Conservation (phyloP, 2,113 vertebrate genomes). For the Holacanthus passer region DNA sequence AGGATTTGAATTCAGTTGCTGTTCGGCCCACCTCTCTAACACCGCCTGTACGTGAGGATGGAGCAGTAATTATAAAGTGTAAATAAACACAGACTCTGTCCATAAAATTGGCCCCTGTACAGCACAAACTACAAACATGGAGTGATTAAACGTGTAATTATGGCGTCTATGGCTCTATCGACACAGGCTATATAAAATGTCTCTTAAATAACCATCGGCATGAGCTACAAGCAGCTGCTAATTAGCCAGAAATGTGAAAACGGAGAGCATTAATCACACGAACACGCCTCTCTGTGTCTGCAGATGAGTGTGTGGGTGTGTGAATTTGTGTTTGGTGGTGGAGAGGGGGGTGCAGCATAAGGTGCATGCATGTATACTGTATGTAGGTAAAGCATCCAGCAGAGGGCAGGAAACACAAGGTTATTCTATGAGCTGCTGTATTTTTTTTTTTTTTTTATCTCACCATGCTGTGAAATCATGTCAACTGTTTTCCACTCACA, state of each 20-base stretch:
- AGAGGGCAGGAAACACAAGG: conserved; percentile 64
- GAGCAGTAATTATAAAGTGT: conserved; percentile 20
- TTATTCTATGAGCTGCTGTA: background rate
- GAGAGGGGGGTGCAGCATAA: background rate
- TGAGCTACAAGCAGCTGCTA: conserved; percentile 55
- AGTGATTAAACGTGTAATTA: conserved; percentile 65
- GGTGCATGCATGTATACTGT: background rate
- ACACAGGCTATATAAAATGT: conserved; percentile 39
- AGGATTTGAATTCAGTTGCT: background rate
- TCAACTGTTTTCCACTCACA: no score
- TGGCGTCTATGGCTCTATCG: conserved; percentile 27
- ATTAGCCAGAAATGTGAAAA: conserved; percentile 64
- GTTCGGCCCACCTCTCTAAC: background rate
- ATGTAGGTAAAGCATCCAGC: conserved; percentile 22
- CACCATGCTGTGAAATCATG: background rate
- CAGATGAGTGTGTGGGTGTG: conserved; percentile 54
- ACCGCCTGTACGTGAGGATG: background rate
- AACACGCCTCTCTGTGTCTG: conserved; percentile 67
- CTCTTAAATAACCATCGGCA: conserved; percentile 46
- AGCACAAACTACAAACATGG: conserved; percentile 33
- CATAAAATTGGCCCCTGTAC: conserved; percentile 48
- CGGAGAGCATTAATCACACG: conserved; percentile 62
- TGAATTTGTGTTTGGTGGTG: conserved; percentile 13
- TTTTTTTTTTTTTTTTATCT: fast-evolving
- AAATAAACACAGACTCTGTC: conserved; percentile 30